These are phyloP conservation scores for Sphaerophoria rueppellii DNA, from an alignment of 2,888 invertebrate species.

Conservation along the genomic window DNA sequence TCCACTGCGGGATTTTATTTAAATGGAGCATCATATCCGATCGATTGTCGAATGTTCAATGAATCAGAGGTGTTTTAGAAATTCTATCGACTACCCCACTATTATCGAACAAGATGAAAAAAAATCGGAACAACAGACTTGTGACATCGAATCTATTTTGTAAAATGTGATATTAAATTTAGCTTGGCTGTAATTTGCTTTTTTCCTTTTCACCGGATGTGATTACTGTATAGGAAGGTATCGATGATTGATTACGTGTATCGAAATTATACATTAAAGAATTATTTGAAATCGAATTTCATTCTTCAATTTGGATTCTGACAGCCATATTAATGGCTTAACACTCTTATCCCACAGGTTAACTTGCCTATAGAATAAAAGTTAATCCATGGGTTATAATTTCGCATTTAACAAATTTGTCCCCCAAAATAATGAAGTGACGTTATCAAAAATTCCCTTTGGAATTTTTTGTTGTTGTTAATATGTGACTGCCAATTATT, in stretches of 20 bases:
- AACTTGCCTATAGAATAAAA: no score
- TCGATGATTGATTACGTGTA: constrained; percentile 5
- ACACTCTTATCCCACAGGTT: no score
- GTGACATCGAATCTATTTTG: constrained; percentile 47
- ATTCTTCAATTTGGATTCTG: no score
- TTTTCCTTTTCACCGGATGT: background rate
- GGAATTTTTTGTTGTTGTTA: no score
- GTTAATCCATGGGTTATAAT: no score
- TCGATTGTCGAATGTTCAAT: constrained; percentile 55
- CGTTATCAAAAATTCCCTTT: no score
- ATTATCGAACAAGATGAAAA: constrained; percentile 15
- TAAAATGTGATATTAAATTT: constrained; percentile 26
- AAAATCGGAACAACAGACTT: constrained; percentile 8
- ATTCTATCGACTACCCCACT: constrained; percentile 42
- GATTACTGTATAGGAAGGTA: constrained; percentile 13
- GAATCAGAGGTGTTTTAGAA: constrained; percentile 58
- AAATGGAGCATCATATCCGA: constrained; percentile 51
- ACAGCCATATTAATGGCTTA: no score
- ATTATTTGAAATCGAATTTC: no score
- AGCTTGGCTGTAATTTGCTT: constrained; percentile 7
- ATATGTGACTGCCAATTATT: no score
- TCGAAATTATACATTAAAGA: no score
- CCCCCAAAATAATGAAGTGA: no score
- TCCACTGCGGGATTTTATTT: background rate
- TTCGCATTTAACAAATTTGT: no score